phyloP scores from a whole-genome alignment of 1,140 invertebrate species.

The Octopus sinensis region DNA sequence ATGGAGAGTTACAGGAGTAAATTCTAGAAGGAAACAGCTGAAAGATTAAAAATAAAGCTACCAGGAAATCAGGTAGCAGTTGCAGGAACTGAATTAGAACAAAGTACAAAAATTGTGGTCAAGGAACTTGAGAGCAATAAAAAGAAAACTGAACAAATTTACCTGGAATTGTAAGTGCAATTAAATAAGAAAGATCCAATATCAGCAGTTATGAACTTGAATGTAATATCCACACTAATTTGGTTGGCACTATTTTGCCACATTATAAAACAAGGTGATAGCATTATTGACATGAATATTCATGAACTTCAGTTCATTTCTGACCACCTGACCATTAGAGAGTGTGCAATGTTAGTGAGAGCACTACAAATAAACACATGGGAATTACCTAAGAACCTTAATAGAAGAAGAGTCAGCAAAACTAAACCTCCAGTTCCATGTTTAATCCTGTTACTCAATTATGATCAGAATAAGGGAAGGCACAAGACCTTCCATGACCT shows the following conservation, averaged over 20 bases:
- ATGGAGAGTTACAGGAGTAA: too few species aligned
- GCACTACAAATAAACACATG: conserved; percentile 33
- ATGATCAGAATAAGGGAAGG: conserved; percentile 34
- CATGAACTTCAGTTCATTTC: conserved; percentile 41
- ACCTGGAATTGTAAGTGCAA: background rate
- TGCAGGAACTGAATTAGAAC: too few species aligned
- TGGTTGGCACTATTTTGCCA: background rate
- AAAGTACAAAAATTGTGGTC: too few species aligned
- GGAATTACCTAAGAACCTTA: conserved; percentile 18
- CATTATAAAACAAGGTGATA: background rate
- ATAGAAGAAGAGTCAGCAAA: background rate
- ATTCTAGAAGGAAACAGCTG: too few species aligned
- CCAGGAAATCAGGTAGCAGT: too few species aligned
- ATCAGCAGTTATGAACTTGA: background rate
- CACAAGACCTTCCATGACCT: conserved; percentile 42
- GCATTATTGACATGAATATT: conserved; percentile 37
- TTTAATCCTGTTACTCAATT: conserved; percentile 35
- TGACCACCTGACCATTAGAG: conserved; percentile 32
- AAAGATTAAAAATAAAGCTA: too few species aligned
- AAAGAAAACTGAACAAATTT: background rate
- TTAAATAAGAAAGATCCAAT: background rate
- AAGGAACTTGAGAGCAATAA: too few species aligned
- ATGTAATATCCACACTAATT: background rate
- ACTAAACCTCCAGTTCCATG: conserved; percentile 30
- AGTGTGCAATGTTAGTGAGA: conserved; percentile 33